These are phyloP conservation scores for Plectrocnemia conspersa DNA, from an alignment of 1,140 invertebrate species.

Conservation along the genomic window DNA sequence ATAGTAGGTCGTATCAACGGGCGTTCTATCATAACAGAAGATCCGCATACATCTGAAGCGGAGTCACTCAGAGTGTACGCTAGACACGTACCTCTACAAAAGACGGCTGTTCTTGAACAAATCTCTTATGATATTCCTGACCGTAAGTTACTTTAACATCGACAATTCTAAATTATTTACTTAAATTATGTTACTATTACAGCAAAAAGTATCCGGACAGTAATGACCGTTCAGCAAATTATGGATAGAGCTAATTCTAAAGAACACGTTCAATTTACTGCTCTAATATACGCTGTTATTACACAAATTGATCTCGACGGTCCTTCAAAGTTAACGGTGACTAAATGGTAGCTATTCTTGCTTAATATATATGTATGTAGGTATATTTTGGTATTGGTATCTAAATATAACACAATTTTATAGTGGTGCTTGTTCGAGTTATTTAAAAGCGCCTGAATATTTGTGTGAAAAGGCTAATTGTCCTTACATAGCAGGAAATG, in stretches of 20 bases:
- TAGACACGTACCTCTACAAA: slow-evolving; percentile 37
- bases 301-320: slow-evolving; percentile 52
- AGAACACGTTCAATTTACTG: slow-evolving; percentile 44
- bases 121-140: slow-evolving; percentile 36
- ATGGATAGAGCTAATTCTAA: slow-evolving; percentile 43
- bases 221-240: slow-evolving; percentile 51
- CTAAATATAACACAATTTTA: slow-evolving; percentile 11
- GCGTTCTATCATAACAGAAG: slow-evolving; percentile 50
- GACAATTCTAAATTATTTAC: background rate
- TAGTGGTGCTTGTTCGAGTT: slow-evolving; percentile 21
- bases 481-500: slow-evolving; percentile 3
- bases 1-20: slow-evolving; percentile 40
- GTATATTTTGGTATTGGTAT: background rate
- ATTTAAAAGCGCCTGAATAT: slow-evolving; percentile 15
- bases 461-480: slow-evolving; percentile 27
- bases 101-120: slow-evolving; percentile 34
- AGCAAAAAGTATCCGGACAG: slow-evolving; percentile 44
- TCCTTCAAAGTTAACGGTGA: slow-evolving; percentile 34
- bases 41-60: slow-evolving; percentile 51
- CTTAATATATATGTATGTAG: slow-evolving; percentile 28
- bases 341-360: slow-evolving; percentile 36
- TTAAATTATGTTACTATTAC: slow-evolving; percentile 13
- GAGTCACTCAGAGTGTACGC: slow-evolving; percentile 47
- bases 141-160: slow-evolving; percentile 29
- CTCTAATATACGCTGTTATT: slow-evolving; percentile 46